Evolutionary conservation across 2,113 vertebrate species (phyloP).

Genomic region (Rhea pennata): DNA sequence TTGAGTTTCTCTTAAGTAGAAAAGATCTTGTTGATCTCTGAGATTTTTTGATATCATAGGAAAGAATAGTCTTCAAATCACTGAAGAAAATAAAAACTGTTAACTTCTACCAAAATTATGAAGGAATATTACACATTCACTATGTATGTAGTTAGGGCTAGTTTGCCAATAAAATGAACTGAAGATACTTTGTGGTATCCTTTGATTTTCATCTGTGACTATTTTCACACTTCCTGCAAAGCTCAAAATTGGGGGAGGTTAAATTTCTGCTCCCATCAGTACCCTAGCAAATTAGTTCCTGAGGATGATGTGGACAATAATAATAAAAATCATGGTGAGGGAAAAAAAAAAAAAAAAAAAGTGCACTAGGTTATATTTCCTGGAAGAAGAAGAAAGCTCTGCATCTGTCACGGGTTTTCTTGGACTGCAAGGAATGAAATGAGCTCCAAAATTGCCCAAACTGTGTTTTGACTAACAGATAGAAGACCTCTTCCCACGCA

Average conservation of each 20-base stretch:
- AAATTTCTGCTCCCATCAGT: neutral
- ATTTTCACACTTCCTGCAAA: neutral
- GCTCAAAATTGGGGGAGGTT: neutral
- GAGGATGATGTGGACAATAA: neutral
- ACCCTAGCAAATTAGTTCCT: neutral
- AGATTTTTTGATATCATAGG: neutral
- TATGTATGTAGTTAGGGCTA: neutral
- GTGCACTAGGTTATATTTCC: neutral
- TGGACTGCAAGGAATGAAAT: neutral
- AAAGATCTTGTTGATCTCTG: neutral
- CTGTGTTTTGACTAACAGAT: neutral
- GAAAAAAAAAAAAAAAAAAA: neutral
- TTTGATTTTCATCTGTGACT: neutral
- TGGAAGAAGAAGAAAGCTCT: neutral
- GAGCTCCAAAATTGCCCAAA: neutral
- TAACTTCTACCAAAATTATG: neutral
- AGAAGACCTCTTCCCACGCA: neutral
- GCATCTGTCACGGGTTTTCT: neutral
- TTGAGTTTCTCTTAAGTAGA: neutral
- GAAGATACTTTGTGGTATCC: neutral
- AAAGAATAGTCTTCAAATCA: neutral
- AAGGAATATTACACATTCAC: neutral
- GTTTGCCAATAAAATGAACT: neutral
- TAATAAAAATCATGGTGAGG: neutral
- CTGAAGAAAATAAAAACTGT: neutral